Base-by-base conservation (phyloP, 2,888 invertebrate genomes). In the Allolobophora icterica region DNA sequence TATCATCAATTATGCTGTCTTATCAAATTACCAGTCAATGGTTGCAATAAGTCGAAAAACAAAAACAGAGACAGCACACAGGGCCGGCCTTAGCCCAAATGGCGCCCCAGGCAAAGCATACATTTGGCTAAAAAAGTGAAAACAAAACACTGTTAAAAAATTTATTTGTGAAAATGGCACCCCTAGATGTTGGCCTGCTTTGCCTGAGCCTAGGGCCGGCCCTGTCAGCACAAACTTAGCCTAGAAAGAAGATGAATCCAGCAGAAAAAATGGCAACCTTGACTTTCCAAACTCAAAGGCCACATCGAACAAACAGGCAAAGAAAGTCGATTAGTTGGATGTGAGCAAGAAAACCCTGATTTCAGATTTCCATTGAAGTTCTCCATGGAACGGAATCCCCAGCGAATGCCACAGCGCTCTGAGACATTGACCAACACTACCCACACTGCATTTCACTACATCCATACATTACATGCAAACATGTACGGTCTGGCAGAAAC, bases 341-440 rank as follows among this genome's bases (percentile, higher is more conserved):
- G 71, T 71, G 71, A 71, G 71, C 71, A 71, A 71, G 71, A 71
- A 71, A 42, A 30, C n/a, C 71, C 71, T n/a, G 71, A 71, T n/a
- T 71, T 71, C 21, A 71, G 71, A 30, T n/a, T 71, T n/a, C 30
- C 1, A 71, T 71, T 71, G 4, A 52, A 71, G 71, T 71, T 71
- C 71, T n/a, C n/a, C n/a, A 13, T n/a, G 71, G 71, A 71, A 71
- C 71, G n/a, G 71, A 71, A 71, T 52, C 21, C 52, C 24, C 24
- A 38, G 52, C 52, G 21, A 52, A 52, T 21, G 30, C 15, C 71
- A 30, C 24, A 52, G 24, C 24, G 24, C 24, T 52, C 52, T 24
- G 24, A 24, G 24, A 71, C 71, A 71, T 71, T 6, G n/a, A 71
- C 71, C 30, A 8, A n/a, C 71, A 71, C 30, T n/a, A n/a, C 71